Evolutionary conservation across 2,888 invertebrate species (phyloP), one percentile per base, ranked within the genome.

Genomic region (Icerya purchasi): DNA sequence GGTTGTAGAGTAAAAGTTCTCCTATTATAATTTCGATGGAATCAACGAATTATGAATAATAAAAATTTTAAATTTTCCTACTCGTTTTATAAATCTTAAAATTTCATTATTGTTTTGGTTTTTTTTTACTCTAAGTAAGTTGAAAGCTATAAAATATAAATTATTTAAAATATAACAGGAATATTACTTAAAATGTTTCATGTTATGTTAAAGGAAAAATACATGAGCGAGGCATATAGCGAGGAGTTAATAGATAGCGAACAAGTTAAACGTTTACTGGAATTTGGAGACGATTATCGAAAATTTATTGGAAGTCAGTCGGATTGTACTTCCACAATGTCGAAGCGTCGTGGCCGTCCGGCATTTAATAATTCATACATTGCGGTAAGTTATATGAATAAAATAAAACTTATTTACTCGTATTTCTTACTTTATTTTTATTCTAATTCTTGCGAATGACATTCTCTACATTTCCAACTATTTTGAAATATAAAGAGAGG

Each of bases 121-220:
- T n/a, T n/a, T n/a, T n/a, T n/a, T n/a, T n/a, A n/a, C n/a, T n/a
- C n/a, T n/a, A n/a, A n/a, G n/a, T n/a, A n/a, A n/a, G n/a, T n/a
- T n/a, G n/a, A n/a, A n/a, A n/a, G n/a, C n/a, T n/a, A n/a, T n/a
- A n/a, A n/a, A n/a, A n/a, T n/a, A n/a, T n/a, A n/a, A n/a, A n/a
- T n/a, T n/a, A n/a, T n/a, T n/a, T n/a, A n/a, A n/a, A n/a, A n/a
- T n/a, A n/a, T n/a, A n/a, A n/a, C n/a, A n/a, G n/a, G n/a, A n/a
- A n/a, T n/a, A n/a, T n/a, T n/a, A n/a, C n/a, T n/a, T n/a, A n/a
- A n/a, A n/a, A n/a, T n/a, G n/a, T n/a, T n/a, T n/a, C n/a, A n/a
- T n/a, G n/a, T n/a, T n/a, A n/a, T n/a, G n/a, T n/a, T n/a, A n/a
- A 73, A 90, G 85, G 90, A 90, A 71, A 90, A 88, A 72, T 91